Conservation (phyloP, 2,888 invertebrate genomes). For the Machimus atricapillus region DNA sequence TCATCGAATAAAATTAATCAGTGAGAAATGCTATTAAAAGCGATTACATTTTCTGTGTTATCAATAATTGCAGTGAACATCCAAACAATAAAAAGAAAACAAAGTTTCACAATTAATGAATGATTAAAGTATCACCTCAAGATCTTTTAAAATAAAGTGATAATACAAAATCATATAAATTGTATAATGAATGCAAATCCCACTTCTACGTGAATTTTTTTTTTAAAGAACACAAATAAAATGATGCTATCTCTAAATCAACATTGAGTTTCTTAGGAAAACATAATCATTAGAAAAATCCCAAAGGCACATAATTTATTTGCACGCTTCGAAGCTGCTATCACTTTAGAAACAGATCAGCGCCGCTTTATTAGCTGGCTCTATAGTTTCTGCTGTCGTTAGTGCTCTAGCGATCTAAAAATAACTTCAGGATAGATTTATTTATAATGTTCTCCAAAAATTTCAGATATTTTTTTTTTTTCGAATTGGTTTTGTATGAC, state of each 20-base stretch:
- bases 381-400: neutral
- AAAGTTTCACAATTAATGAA: neutral
- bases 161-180: neutral
- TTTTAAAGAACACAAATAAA: neutral
- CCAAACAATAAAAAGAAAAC: neutral
- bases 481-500: neutral
- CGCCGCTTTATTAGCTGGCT: neutral
- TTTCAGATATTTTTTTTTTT: neutral
- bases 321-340: neutral
- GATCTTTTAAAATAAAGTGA: neutral
- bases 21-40: neutral
- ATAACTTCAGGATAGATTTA: neutral
- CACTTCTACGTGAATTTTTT: neutral
- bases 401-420: neutral
- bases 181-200: neutral
- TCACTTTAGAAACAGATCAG: neutral
- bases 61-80: neutral
- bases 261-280: neutral
- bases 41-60: neutral
- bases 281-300: neutral
- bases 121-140: neutral
- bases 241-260: neutral
- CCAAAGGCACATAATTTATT: neutral
- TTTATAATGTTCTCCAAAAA: neutral
- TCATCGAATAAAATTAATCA: neutral